Conservation (phyloP, 2,113 vertebrate species). For the Aegithalos caudatus region DNA sequence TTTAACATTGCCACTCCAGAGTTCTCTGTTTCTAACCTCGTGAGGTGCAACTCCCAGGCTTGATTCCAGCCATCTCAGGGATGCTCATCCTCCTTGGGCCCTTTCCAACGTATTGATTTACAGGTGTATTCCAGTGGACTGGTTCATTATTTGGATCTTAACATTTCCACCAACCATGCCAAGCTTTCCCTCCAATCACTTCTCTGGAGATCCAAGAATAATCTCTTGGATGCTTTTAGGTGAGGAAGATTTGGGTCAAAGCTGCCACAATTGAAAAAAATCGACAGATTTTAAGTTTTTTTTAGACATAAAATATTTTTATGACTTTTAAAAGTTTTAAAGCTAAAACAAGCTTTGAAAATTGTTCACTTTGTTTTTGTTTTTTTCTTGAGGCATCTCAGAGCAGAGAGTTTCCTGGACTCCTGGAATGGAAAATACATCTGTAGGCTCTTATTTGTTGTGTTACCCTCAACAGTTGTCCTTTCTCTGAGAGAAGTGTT, state of each 20-base stretch:
- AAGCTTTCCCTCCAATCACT: neutral
- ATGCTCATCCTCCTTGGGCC: neutral
- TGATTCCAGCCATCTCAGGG: neutral
- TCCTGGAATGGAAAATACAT: neutral
- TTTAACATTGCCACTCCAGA: neutral
- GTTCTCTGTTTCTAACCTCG: neutral
- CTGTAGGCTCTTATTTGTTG: neutral
- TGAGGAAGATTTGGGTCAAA: neutral
- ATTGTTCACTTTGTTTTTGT: neutral
- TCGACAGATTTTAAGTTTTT: neutral
- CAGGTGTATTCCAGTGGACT: neutral
- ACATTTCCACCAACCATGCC: neutral
- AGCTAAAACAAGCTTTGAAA: neutral
- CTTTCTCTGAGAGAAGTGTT: neutral
- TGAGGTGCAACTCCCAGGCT: neutral
- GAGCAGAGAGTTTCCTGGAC: neutral
- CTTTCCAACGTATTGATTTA: neutral
- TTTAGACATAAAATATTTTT: neutral
- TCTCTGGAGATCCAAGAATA: neutral
- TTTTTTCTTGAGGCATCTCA: neutral
- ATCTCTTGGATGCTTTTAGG: neutral
- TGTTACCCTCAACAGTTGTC: neutral
- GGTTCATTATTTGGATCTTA: neutral
- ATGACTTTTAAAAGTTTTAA: neutral
- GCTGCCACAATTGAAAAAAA: neutral